These are phyloP conservation scores for Nyctereutes procyonoides DNA, from an alignment of 2,113 vertebrate species.

Conservation along the genomic window DNA sequence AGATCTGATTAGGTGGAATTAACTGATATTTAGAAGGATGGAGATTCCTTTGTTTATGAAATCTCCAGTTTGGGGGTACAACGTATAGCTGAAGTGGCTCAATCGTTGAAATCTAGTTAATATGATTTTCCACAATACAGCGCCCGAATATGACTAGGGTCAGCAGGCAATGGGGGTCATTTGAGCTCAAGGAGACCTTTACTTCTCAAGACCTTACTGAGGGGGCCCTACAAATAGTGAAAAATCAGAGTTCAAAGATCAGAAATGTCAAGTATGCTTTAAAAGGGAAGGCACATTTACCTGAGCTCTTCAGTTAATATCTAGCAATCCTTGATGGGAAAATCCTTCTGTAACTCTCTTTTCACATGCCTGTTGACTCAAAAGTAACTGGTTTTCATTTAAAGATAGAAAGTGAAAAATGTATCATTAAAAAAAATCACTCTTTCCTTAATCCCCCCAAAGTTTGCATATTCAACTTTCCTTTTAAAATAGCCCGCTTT, in stretches of 20 bases:
- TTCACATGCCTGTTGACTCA: neutral
- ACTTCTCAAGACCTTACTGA: slow-evolving; percentile 40
- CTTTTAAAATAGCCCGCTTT: slow-evolving; percentile 61
- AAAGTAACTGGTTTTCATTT: slow-evolving; percentile 24
- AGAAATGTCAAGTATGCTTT: slow-evolving; percentile 70
- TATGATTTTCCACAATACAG: slow-evolving; percentile 22
- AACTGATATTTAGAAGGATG: slow-evolving; percentile 75
- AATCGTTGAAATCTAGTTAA: slow-evolving; percentile 55
- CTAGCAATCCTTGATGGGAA: slow-evolving; percentile 5
- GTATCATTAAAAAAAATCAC: neutral
- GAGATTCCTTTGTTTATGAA: slow-evolving; percentile 73
- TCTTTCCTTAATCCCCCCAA: slow-evolving; percentile 11
- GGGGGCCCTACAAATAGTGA: slow-evolving; percentile 56
- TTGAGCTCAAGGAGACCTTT: slow-evolving; percentile 56
- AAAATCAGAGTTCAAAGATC: slow-evolving; percentile 70
- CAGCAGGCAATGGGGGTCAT: slow-evolving; percentile 20
- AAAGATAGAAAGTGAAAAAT: neutral
- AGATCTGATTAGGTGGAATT: slow-evolving; percentile 78
- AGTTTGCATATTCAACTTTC: slow-evolving; percentile 45
- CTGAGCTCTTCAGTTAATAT: slow-evolving; percentile 64
- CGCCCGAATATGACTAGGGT: neutral
- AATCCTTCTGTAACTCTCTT: neutral
- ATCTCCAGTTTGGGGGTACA: slow-evolving; percentile 60
- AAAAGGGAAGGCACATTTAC: slow-evolving; percentile 53
- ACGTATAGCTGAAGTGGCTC: neutral